A percentile compares a stretch with the other conserved stretches of the same genome.
Evolutionary conservation across 2,888 invertebrate genomes (phyloP).

Genomic region (Oasisia sp.): DNA sequence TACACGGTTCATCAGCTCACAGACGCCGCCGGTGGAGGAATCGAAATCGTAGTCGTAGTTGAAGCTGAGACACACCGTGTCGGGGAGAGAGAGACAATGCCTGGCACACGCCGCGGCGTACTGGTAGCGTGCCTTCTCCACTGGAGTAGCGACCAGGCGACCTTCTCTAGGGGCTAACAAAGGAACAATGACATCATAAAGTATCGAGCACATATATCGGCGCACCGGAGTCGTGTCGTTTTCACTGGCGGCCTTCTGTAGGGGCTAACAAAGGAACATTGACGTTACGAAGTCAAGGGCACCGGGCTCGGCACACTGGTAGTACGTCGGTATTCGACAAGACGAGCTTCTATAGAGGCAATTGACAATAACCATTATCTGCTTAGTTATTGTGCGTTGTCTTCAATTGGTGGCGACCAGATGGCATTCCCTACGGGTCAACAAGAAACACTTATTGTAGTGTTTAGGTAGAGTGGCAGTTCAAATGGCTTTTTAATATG

Average conservation of each 20-base stretch:
- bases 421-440: too few relatives aligned
- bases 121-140: neutral
- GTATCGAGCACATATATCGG: too few relatives aligned
- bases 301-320: too few relatives aligned
- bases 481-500: neutral
- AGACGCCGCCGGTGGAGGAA: neutral
- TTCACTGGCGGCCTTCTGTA: neutral
- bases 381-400: too few relatives aligned
- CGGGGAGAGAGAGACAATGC: neutral
- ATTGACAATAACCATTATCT: too few relatives aligned
- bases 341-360: too few relatives aligned
- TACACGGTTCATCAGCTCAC: neutral
- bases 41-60: neutral
- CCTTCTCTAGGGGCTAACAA: neutral
- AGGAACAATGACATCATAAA: neutral
- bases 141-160: neutral
- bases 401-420: too few relatives aligned
- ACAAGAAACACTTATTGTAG: too few relatives aligned
- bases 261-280: neutral
- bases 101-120: neutral
- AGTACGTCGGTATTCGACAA: too few relatives aligned
- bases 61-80: neutral
- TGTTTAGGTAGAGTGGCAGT: too few relatives aligned
- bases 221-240: too few relatives aligned
- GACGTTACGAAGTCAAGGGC: neutral